phyloP scores from a whole-genome alignment of 37 sponge, comb jelly and placozoan species.

The Aplysina aerophoba region DNA sequence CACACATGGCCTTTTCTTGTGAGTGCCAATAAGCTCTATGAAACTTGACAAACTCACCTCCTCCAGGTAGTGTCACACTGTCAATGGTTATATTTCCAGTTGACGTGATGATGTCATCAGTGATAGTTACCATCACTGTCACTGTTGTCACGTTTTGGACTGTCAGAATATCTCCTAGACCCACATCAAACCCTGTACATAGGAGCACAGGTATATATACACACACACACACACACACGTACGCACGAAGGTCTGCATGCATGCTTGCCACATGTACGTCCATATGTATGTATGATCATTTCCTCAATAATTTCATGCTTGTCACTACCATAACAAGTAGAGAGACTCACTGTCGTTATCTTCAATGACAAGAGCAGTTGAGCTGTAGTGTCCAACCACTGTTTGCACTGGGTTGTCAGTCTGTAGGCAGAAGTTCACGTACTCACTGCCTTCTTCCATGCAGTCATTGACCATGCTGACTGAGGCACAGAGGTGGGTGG shows the following conservation, averaged over 20 bases:
- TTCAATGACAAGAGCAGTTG: neutral
- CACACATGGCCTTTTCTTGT: no score
- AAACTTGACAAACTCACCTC: neutral
- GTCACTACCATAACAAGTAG: no score
- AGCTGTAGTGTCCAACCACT: neutral
- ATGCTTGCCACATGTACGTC: no score
- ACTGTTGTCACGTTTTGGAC: neutral
- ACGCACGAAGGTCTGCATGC: no score
- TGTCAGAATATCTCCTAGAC: neutral
- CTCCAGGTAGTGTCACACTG: neutral
- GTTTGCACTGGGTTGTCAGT: neutral
- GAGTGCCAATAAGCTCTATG: no score
- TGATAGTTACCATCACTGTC: neutral
- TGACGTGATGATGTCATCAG: neutral
- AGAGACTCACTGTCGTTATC: conserved; percentile 22
- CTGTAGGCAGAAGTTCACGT: conserved; percentile 1
- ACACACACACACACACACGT: no score
- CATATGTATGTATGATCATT: no score
- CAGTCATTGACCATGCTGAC: neutral
- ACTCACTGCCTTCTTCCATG: neutral
- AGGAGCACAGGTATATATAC: no score
- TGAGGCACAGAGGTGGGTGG: neutral
- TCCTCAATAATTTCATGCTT: no score
- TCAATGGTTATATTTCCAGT: neutral
- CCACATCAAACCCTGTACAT: neutral